Conservation (phyloP, 2,797 vertebrate genomes). For the Gymnocypris eckloni region DNA sequence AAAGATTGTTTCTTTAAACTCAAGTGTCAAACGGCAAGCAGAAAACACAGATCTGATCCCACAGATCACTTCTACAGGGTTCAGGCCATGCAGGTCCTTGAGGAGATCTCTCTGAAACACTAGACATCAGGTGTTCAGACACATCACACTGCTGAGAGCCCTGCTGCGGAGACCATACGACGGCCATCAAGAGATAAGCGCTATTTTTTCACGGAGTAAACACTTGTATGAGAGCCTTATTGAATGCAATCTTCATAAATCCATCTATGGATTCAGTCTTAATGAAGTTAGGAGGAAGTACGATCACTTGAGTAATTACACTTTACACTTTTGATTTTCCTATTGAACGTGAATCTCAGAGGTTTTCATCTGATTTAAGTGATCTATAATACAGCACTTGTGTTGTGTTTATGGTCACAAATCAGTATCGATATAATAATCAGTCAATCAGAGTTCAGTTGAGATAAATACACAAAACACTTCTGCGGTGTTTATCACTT, state of each 20-base stretch:
- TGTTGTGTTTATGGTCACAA: background rate
- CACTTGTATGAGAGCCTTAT: conserved; percentile 30
- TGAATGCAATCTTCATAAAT: conserved; percentile 46
- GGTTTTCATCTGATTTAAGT: conserved; percentile 41
- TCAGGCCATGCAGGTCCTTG: conserved; percentile 2
- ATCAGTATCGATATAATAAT: background rate
- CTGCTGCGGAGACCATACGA: conserved; percentile 36
- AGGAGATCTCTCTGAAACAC: conserved; percentile 6
- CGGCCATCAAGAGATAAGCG: background rate
- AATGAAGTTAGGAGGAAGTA: conserved; percentile 53
- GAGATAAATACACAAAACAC: background rate
- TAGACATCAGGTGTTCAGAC: conserved; percentile 42
- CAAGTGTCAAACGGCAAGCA: conserved; percentile 11
- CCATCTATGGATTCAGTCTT: conserved; percentile 29
- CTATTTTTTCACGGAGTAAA: conserved; percentile 20
- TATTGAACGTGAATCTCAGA: conserved; percentile 53
- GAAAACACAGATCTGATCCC: conserved; percentile 20
- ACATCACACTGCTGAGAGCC: conserved; percentile 9
- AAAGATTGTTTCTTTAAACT: conserved; percentile 22
- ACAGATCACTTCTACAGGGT: conserved; percentile 9
- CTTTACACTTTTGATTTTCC: conserved; percentile 55
- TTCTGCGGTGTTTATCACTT: background rate
- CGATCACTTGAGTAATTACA: conserved; percentile 66
- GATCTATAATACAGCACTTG: background rate
- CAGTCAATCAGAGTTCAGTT: background rate